phyloP scores from a whole-genome alignment of 2,888 invertebrate species.

The Notodonta dromedarius region DNA sequence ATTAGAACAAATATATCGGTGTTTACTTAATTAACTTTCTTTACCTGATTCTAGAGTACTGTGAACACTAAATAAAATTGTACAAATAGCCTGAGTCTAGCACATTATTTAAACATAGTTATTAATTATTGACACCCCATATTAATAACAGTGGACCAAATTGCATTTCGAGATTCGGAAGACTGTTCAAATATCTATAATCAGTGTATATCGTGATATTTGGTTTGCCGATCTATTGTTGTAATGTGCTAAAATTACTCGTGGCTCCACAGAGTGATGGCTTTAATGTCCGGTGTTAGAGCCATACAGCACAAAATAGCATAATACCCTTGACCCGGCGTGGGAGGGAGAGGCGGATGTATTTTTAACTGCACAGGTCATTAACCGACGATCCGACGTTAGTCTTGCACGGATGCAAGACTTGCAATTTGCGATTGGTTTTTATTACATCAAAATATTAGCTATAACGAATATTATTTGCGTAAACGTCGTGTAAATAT shows the following conservation, averaged over 20 bases:
- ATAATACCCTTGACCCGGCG: constrained; percentile 69
- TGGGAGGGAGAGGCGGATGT: constrained; percentile 63
- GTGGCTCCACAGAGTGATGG: constrained; percentile 20
- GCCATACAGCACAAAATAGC: constrained; percentile 46
- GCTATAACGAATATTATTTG: constrained; percentile 10
- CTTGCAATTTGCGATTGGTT: constrained; percentile 35
- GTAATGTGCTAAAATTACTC: constrained; percentile 20
- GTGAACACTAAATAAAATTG: too few relatives aligned
- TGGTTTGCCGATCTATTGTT: constrained; percentile 21
- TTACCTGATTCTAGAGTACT: too few relatives aligned
- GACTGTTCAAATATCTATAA: neutral
- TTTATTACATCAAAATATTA: constrained; percentile 33
- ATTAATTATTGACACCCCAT: neutral
- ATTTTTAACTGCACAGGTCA: constrained; percentile 70
- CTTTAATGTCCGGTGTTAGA: constrained; percentile 27
- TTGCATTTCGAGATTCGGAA: neutral
- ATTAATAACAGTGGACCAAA: too few relatives aligned
- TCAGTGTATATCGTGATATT: constrained; percentile 29
- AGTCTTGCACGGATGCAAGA: constrained; percentile 49
- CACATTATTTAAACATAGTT: neutral
- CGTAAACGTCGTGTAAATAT: constrained; percentile 8
- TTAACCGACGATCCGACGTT: constrained; percentile 56
- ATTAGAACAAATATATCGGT: constrained; percentile 9
- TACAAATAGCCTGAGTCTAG: neutral
- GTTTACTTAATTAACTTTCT: neutral